Base-by-base conservation (phyloP, 2,888 invertebrate species). In the Stomorhina lunata region DNA sequence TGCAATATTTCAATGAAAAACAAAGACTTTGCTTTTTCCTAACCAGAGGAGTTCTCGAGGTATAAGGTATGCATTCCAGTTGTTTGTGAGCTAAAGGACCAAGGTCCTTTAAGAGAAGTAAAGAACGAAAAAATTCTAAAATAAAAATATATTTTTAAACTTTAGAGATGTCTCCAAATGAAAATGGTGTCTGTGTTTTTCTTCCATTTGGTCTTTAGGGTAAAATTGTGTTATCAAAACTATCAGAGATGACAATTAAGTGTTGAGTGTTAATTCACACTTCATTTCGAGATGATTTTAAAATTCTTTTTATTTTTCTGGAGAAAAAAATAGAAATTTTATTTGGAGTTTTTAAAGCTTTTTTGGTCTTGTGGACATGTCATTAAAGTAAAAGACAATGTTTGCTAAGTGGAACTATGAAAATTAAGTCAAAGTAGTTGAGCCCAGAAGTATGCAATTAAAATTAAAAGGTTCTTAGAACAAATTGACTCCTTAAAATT, bases 251-350 rank as follows among this genome's bases (percentile, higher is more conserved):
- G n/a, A 15, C 34, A 37, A 50, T 25, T 25, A 65, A 29, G 50
- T 73, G 50, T 65, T 43, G 12, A 66, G 75, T 66, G 57, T 45
- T 55, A 66, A 66, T 57, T 57, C 34, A 45, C 65, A 75, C 75
- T 66, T 57, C 17, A 75, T 75, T 75, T 45, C 45, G 27, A 65
- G 65, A 57, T 34, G 55, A 45, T 55, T 43, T 15, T 25, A 34
- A 45, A 45, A 12, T 22, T 55, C 17, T 32, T 55, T 4, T 17
- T 29, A 4, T 55, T 55, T 4, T 17, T 55, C 0, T 17, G 29
- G 50, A 34, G n/a, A n/a, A n/a, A 7, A 50, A 27, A 9, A 12
- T 55, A 17, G 4, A 10, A 34, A 32, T 6, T 12, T 29, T 25
- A n/a, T 53, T 48, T 48, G n/a, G n/a, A 48, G 12, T 48, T 22